Base-by-base conservation (phyloP, 2,113 vertebrate genomes). In the Cyphomyrus plagiostoma region DNA sequence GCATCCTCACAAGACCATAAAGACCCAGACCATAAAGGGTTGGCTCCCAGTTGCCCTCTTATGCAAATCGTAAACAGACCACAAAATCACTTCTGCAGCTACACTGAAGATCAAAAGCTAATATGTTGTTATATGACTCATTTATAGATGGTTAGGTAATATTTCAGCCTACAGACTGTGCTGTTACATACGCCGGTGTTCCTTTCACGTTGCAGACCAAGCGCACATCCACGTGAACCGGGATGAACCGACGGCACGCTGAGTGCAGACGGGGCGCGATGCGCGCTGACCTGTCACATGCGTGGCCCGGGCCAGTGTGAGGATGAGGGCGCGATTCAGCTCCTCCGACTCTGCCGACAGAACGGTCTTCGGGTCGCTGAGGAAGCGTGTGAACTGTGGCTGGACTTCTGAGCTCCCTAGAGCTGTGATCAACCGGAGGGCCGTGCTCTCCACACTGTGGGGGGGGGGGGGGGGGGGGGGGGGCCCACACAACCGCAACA, bases 361-460 rank as follows among this genome's bases (percentile, higher is more conserved):
- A 58, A 98, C 98, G 0, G 98, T 97, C 94, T 99, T 99, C 10
- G 98, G 98, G 92, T 99, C 98, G 19, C 95, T 99, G 90, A 99
- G 98, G 95, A 99, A 99, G 10, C 98, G 97, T 0, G 98, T 99
- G 88, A 99, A 99, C 93, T 99, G 98, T 0, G 98, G 98, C 30
- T 99, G 98, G 0, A 99, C 98, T 91, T 99, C 98, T 0, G 98
- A 99, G 92, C 98, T 99, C 2, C 98, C 98, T 90, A 99, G 92
- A 0, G 98, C 98, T 1, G 98, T 99, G 94, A 99, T 99, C 23
- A 99, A 92, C 89, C 98, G 95, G 45, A 99, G 93, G 2, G 98
- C 98, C 1, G 98, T 99, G 92, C 98, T 99, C 94, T 99, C 98
- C 66, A 99, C 98, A 86, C 98, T 99, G 93, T 90, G 77, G 2